These are phyloP conservation scores for Ptychobarbus kaznakovi DNA, from an alignment of 2,797 vertebrate species.

Conservation along the genomic window DNA sequence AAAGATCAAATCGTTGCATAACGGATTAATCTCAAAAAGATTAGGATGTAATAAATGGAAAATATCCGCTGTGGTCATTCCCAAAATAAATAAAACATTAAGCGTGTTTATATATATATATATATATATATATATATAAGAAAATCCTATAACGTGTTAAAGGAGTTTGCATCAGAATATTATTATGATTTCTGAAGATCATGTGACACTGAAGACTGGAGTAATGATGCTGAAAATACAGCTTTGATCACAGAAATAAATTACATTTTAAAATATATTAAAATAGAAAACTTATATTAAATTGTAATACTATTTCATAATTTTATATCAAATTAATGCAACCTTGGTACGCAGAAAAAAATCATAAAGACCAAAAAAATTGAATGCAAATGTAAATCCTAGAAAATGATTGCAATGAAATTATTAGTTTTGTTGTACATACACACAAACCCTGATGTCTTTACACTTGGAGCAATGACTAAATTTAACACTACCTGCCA, in stretches of 20 bases:
- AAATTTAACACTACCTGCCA: not conserved
- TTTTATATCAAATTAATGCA: not conserved
- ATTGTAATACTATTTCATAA: not conserved
- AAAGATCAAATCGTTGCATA: conserved; percentile 18
- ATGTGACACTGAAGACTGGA: not conserved
- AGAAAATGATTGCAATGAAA: not conserved
- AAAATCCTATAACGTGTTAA: not conserved
- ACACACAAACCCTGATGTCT: not conserved
- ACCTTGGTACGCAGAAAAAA: not conserved
- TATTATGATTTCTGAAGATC: not conserved
- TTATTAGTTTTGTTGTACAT: not conserved
- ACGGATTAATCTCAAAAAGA: not conserved
- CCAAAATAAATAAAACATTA: conserved; percentile 31
- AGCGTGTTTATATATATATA: conserved; percentile 1
- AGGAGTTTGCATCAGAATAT: not conserved
- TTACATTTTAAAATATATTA: not conserved
- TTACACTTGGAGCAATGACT: not conserved
- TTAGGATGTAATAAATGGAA: not conserved
- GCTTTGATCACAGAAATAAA: not conserved
- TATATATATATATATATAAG: conserved; percentile 5
- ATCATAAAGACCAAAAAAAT: no score
- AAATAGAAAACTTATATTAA: not conserved
- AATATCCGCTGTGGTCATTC: not conserved
- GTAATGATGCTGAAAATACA: not conserved
- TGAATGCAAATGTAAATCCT: not conserved